Evolutionary conservation across 35 echinoderm and acorn worm species (phyloP).

Genomic region (Heliocidaris erythrogramma): DNA sequence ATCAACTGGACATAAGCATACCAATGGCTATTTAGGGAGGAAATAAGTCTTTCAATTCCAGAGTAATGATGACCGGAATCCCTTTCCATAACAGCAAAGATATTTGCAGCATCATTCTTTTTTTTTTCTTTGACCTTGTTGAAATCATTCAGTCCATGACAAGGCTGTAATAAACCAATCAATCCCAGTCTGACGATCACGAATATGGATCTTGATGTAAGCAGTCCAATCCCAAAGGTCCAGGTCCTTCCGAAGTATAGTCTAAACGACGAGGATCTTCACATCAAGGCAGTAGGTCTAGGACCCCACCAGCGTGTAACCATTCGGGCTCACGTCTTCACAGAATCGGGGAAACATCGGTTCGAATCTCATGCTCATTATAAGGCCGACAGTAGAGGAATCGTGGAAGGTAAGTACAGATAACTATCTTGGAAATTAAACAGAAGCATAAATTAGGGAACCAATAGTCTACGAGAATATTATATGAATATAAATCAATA

Average conservation of each 20-base stretch:
- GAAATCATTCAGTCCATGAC: neutral
- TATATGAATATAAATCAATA: no score
- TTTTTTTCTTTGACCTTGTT: neutral
- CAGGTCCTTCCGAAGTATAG: constrained; percentile 1
- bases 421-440: no score
- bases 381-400: neutral
- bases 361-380: constrained; percentile 24
- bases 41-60: neutral
- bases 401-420: neutral
- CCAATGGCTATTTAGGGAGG: no score
- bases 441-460: no score
- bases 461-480: no score
- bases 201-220: neutral
- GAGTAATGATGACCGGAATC: neutral
- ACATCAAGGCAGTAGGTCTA: constrained; percentile 22
- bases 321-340: neutral
- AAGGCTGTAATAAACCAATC: no score
- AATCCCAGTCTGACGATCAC: neutral
- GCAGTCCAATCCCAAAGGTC: neutral
- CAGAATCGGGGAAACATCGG: neutral
- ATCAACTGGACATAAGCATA: no score
- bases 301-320: neutral
- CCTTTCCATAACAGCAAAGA: neutral
- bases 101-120: neutral
- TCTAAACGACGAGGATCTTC: constrained; percentile 24